Conservation (phyloP, 2,113 vertebrate genomes). For the Origma solitaria region DNA sequence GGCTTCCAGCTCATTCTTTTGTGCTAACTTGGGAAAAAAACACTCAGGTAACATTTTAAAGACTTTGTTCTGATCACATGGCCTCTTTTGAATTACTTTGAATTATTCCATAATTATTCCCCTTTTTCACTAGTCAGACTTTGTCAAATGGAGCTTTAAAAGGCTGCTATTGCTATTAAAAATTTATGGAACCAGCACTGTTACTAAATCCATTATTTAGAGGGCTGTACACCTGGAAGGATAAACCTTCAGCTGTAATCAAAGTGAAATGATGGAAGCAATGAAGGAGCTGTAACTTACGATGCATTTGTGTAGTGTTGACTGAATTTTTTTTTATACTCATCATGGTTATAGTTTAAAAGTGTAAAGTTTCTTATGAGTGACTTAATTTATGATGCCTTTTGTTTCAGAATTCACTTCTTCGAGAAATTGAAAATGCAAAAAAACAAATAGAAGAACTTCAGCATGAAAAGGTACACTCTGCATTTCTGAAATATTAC, state of each 20-base stretch:
- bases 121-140: neutral
- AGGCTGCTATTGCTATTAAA: neutral
- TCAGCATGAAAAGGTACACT: conserved; percentile 90
- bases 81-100: neutral
- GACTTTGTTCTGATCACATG: neutral
- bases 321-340: neutral
- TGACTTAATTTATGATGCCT: neutral
- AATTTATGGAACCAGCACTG: neutral
- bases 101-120: neutral
- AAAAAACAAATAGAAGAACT: conserved; percentile 94
- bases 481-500: neutral
- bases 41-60: neutral
- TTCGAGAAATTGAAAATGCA: conserved; percentile 88
- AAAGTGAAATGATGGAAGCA: neutral
- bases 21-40: neutral
- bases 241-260: neutral
- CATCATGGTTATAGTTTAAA: neutral
- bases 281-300: neutral
- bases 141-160: neutral
- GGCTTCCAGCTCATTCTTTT: neutral
- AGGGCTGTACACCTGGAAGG: neutral
- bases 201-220: neutral
- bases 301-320: neutral
- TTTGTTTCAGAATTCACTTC: conserved; percentile 82
- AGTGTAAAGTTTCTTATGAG: neutral